Conservation (phyloP, 2,888 invertebrate species). For the Himalopsyche japonica region DNA sequence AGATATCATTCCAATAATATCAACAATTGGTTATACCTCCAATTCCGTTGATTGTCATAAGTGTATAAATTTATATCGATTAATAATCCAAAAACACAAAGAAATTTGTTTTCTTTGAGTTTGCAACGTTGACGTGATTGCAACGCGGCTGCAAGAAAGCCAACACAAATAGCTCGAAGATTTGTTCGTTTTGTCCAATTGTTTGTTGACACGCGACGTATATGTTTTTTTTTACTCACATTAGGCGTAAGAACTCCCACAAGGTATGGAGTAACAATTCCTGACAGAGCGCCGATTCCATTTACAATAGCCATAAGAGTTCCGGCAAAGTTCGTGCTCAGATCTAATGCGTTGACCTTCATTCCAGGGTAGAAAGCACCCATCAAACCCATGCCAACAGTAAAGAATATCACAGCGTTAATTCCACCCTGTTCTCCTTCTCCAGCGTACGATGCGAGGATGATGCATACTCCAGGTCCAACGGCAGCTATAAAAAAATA, state of each 20-base stretch:
- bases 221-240: constrained; percentile 52
- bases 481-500: constrained; percentile 59
- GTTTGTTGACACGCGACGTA: no score
- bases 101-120: no score
- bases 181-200: no score
- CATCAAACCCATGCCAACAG: constrained; percentile 66
- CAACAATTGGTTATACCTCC: no score
- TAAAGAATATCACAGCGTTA: constrained; percentile 15
- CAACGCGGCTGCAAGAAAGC: no score
- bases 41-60: no score
- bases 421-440: constrained; percentile 58
- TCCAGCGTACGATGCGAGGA: constrained; percentile 70
- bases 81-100: no score
- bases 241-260: constrained; percentile 69
- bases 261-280: constrained; percentile 70
- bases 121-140: no score
- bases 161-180: no score
- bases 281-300: constrained; percentile 72
- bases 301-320: constrained; percentile 72
- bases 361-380: constrained; percentile 72
- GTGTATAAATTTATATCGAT: no score
- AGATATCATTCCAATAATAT: no score
- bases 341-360: constrained; percentile 70
- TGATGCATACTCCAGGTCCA: constrained; percentile 69
- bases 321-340: constrained; percentile 69